Evolutionary conservation across 2,113 vertebrate genomes (phyloP), one percentile per base, ranked within the genome.

Genomic region (Tachuris rubrigastra): DNA sequence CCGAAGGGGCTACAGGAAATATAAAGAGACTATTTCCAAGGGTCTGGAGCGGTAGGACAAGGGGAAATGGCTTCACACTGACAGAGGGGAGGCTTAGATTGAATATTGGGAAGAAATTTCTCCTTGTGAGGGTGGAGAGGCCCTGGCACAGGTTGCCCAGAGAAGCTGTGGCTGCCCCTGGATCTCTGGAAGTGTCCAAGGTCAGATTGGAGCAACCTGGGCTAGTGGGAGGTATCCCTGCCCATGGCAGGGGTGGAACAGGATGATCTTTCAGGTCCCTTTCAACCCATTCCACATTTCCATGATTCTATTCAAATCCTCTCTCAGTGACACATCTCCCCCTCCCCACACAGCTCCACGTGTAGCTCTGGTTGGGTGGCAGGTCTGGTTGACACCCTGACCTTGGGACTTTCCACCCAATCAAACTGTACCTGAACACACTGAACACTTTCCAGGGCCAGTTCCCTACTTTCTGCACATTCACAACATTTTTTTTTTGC

Each of bases 221-320:
- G 24, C 0, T 11, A 0, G 31, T 59, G 46, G 37, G 3, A 68
- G 9, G 18, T 33, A 37, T 52, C 44, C 24, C 13, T 67, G 35
- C 24, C 31, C 4, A 3, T 6, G 35, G 14, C 7, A 58, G 12
- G 10, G 1, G 0, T 15, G 35, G 5, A 1, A 53, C 17, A 4
- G 33, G 23, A 8, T 16, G n/a, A 28, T 24, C 77, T 62, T n/a
- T 24, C 11, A 55, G 7, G 8, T 30, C 15, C 4, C 6, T n/a
- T n/a, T 33, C 33, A 33, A 19, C 33, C 37, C 39, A 16, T 24
- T 17, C 16, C 10, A 30, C 30, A 3, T 41, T 63, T 17, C 42
- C 6, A 5, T 1, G 11, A 50, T 42, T 88, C 22, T 28, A 23
- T 33, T 27, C 22, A 73, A 55, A 55, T 23, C 47, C 33, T 25